phyloP scores from a whole-genome alignment of 2,113 vertebrate genomes.

The Orycteropus afer region DNA sequence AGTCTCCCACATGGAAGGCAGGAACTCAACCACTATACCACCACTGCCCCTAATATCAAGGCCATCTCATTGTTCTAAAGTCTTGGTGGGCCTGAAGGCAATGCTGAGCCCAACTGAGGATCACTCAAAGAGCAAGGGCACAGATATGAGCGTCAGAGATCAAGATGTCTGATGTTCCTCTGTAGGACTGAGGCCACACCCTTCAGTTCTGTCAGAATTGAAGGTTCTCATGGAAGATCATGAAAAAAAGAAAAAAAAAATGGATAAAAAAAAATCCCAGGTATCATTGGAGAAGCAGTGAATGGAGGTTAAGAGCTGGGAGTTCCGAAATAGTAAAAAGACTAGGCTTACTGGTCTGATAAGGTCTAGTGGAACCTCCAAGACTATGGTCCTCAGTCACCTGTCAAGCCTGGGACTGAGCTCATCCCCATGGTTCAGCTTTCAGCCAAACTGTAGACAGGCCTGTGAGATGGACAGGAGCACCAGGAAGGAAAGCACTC shows the following conservation, averaged over 20 bases:
- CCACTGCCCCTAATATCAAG: neutral
- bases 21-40: neutral
- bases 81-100: neutral
- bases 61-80: neutral
- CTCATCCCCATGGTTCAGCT: no score
- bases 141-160: neutral
- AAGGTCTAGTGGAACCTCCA: no score
- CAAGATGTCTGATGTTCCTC: neutral
- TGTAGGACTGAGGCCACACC: neutral
- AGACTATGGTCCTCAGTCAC: no score
- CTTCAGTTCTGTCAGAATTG: neutral
- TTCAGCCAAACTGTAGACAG: no score
- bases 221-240: neutral
- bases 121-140: no score
- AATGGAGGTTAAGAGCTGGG: fast-evolving
- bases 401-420: no score
- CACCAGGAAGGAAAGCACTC: no score
- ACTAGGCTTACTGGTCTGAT: no score
- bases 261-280: neutral
- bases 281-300: neutral
- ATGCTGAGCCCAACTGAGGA: fast-evolving
- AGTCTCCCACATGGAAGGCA: neutral
- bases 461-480: no score
- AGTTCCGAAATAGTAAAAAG: no score
- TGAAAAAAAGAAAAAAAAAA: neutral